A percentile compares a stretch with the other conserved stretches of the same genome.
phyloP scores from a whole-genome alignment of 2,113 vertebrate genomes.

The Bubo scandiacus region DNA sequence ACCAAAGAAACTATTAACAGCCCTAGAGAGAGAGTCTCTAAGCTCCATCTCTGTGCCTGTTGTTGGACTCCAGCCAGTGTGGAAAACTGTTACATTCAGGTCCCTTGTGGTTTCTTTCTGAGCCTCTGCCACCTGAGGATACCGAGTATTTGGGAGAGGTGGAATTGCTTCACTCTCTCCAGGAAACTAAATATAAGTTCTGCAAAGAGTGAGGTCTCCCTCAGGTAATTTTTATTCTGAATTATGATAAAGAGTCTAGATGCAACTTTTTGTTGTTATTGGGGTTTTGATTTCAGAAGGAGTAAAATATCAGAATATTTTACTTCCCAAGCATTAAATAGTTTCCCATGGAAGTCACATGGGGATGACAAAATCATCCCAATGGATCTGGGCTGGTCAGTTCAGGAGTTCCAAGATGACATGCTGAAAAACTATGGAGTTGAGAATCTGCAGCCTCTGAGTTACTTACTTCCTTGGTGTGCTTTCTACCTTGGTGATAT shows the following conservation, averaged over 20 bases:
- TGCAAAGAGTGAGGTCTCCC: background rate
- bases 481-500: background rate
- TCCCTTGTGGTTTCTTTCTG: background rate
- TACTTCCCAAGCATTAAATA: background rate
- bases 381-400: background rate
- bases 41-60: background rate
- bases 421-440: background rate
- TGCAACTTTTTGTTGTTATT: background rate
- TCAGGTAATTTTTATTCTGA: background rate
- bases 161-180: background rate
- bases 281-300: background rate
- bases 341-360: background rate
- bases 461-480: background rate
- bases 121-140: background rate
- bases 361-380: accelerated
- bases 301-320: background rate
- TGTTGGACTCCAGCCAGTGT: accelerated
- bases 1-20: accelerated
- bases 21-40: background rate
- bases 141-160: background rate
- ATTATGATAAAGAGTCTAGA: background rate
- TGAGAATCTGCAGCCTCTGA: background rate
- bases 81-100: background rate
- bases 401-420: background rate
- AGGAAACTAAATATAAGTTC: background rate